phyloP scores from a whole-genome alignment of 2,797 vertebrate species.

The Channallabes apus region DNA sequence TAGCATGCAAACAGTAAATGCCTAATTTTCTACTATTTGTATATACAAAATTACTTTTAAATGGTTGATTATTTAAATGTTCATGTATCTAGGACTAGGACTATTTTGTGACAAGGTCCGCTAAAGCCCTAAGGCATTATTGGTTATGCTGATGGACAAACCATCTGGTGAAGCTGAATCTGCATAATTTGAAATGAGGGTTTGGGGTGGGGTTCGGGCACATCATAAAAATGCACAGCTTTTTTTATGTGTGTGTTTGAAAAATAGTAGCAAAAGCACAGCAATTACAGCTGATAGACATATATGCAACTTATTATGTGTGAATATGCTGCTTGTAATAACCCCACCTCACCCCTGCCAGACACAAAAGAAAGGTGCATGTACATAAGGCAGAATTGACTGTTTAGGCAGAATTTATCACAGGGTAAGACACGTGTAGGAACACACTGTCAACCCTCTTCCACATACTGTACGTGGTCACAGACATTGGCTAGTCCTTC shows the following conservation, averaged over 20 bases:
- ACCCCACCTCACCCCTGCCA: not conserved
- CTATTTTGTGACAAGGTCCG: not conserved
- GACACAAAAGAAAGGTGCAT: not conserved
- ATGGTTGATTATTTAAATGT: not conserved
- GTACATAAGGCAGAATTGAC: not conserved
- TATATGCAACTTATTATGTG: not conserved
- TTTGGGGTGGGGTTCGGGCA: not conserved
- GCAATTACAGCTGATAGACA: not conserved
- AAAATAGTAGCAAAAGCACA: not conserved
- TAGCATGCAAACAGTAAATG: not conserved
- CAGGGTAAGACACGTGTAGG: not conserved
- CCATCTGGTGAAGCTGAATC: conserved; percentile 17
- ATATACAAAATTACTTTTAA: not conserved
- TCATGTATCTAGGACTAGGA: not conserved
- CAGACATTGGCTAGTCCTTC: not conserved
- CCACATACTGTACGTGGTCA: not conserved
- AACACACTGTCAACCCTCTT: not conserved
- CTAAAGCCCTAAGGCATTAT: conserved; percentile 15
- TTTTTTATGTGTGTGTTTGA: not conserved
- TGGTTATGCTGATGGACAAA: conserved; percentile 13
- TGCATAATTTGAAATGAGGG: conserved; percentile 4
- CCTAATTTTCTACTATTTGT: conserved; percentile 4
- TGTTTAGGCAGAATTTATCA: conserved; percentile 5
- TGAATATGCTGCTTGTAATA: not conserved
- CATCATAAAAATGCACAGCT: not conserved